Base-by-base conservation (phyloP, 2,113 vertebrate species). In the Rattus rattus region DNA sequence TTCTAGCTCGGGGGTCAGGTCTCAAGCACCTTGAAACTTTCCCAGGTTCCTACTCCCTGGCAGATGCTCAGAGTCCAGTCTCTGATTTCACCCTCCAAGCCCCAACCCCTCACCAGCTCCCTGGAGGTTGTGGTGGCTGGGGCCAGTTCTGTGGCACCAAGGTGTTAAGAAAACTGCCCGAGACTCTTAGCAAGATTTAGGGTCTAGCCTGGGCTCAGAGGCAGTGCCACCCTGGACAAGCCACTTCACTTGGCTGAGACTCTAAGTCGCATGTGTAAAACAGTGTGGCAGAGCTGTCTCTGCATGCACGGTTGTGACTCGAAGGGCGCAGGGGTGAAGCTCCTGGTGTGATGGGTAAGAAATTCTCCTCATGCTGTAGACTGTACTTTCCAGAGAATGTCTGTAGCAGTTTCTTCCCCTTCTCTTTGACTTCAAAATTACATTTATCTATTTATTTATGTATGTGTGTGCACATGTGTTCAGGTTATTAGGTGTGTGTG, bases 291-390 rank as follows among this genome's bases (percentile, higher is more conserved):
- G 19, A 0, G 94, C 22, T 17, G 22, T 8, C 63, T 30, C 36
- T 54, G 75, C 22, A 0, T 6, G 47, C 63, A 4, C 7, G 22
- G 19, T 11, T 3, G 5, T 1, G n/a, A 65, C 63, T 47, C 3
- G 1, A 63, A 49, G 43, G 39, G 79, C 4, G 0, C 33, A 12
- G 52, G 79, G 0, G 0, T 5, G 77, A 28, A 2, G 56, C 10
- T 39, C 54, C 80, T 22, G 39, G 28, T 1, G 3, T 33, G 0
- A 56, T 3, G 17, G 30, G 11, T 33, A 81, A n/a, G 52, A 11
- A n/a, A 20, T n/a, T n/a, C 3, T 5, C 5, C 0, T 81, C 20
- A n/a, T 0, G 14, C 4, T 1, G 20, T 12, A 2, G 76, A 72
- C 1, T 20, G 33, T 49, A 0, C 9, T 14, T 39, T 81, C 20